Percentiles rank a stretch among this genome's conserved stretches.
These are phyloP conservation scores for Byasa hedistus DNA, from an alignment of 2,888 invertebrate genomes.

Conservation along the genomic window DNA sequence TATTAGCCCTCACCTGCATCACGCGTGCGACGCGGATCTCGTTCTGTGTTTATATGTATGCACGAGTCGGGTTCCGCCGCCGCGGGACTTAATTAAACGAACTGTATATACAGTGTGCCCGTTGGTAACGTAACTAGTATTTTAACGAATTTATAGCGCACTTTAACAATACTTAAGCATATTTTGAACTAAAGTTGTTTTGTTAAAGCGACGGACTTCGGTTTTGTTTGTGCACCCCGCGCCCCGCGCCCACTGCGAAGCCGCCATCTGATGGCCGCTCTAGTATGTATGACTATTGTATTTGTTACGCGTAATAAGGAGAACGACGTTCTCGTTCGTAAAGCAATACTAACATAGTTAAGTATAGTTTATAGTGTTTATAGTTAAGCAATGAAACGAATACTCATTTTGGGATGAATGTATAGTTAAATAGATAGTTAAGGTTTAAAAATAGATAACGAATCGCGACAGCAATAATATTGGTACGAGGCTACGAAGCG, in stretches of 20 bases:
- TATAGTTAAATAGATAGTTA: constrained; percentile 63
- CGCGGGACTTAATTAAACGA: neutral
- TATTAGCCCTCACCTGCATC: too few relatives aligned
- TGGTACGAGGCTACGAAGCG: constrained; percentile 65
- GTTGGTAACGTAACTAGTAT: constrained; percentile 24
- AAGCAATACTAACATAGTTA: constrained; percentile 77
- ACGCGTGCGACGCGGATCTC: too few relatives aligned
- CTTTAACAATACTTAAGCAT: neutral
- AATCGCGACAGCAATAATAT: constrained; percentile 79
- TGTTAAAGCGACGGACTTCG: neutral
- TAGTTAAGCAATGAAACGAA: constrained; percentile 68
- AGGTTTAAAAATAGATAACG: constrained; percentile 52
- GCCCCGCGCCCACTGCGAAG: constrained; percentile 45
- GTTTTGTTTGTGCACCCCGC: constrained; percentile 27
- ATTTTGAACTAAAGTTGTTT: neutral
- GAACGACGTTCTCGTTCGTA: constrained; percentile 70
- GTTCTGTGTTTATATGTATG: too few relatives aligned
- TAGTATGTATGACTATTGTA: constrained; percentile 52
- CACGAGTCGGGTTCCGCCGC: neutral
- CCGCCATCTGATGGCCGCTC: constrained; percentile 72
- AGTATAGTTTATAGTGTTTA: constrained; percentile 59
- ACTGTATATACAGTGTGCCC: neutral
- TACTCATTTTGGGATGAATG: constrained; percentile 76
- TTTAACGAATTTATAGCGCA: constrained; percentile 11
- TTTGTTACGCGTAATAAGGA: constrained; percentile 65